These are phyloP conservation scores for Prochilodus magdalenae DNA, from an alignment of 2,113 vertebrate genomes.

Conservation along the genomic window DNA sequence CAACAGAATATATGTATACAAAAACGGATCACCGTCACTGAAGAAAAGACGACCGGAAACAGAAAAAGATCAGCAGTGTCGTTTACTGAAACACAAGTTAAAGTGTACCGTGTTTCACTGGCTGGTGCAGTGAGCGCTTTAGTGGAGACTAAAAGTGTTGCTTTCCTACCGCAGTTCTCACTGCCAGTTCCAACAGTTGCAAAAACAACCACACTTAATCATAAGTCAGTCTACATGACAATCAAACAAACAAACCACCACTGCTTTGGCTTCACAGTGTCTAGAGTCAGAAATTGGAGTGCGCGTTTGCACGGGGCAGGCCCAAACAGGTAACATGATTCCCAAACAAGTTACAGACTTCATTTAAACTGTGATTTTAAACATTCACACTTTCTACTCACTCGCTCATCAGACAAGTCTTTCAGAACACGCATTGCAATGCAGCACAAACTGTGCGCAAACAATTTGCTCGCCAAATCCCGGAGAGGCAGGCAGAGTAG, in stretches of 20 bases:
- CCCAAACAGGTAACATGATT: slow-evolving; percentile 63
- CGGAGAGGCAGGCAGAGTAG: slow-evolving; percentile 48
- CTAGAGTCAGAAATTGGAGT: slow-evolving; percentile 60
- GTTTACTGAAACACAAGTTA: neutral
- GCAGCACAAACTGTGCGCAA: slow-evolving; percentile 29
- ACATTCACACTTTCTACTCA: slow-evolving; percentile 12
- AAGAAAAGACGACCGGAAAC: neutral
- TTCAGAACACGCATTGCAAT: neutral
- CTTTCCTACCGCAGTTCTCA: neutral
- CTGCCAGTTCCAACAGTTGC: slow-evolving; percentile 9
- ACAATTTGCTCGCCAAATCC: neutral
- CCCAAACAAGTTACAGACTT: slow-evolving; percentile 47
- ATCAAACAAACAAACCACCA: slow-evolving; percentile 38
- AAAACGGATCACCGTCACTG: slow-evolving; percentile 51
- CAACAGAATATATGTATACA: no score
- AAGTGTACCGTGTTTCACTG: slow-evolving; percentile 6
- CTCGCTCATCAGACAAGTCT: slow-evolving; percentile 33
- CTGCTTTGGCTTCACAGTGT: slow-evolving; percentile 45
- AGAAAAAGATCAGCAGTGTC: neutral
- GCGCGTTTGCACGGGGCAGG: slow-evolving; percentile 49
- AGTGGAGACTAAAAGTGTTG: neutral
- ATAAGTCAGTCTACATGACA: slow-evolving; percentile 81
- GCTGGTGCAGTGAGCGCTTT: slow-evolving; percentile 2
- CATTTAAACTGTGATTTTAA: slow-evolving; percentile 44
- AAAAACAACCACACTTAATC: slow-evolving; percentile 11